Conservation (phyloP, 2,888 invertebrate genomes). For the Teinopalpus imperialis region DNA sequence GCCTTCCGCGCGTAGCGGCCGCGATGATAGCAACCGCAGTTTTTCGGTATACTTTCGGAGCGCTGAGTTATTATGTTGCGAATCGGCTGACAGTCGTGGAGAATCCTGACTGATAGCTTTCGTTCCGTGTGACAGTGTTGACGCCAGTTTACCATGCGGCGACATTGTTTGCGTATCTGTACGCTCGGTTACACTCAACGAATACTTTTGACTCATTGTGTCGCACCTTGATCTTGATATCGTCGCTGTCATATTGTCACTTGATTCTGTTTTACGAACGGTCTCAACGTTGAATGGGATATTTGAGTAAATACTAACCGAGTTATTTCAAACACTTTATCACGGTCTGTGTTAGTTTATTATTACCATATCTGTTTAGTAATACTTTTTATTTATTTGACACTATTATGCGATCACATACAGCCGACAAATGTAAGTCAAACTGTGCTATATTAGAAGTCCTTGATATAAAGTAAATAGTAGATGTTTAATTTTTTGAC, state of each 20-base stretch:
- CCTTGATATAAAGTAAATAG: too few species aligned
- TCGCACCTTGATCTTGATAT: constrained; percentile 28
- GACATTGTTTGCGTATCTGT: constrained; percentile 44
- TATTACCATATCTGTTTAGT: too few species aligned
- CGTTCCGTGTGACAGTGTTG: constrained; percentile 58
- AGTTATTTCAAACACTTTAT: too few species aligned
- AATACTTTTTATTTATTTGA: too few species aligned
- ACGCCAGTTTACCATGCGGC: constrained; percentile 37
- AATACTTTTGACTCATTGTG: constrained; percentile 21
- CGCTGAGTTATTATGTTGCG: constrained; percentile 55
- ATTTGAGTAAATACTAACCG: too few species aligned
- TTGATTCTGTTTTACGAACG: not conserved
- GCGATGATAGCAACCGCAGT: constrained; percentile 10
- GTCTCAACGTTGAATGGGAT: not conserved
- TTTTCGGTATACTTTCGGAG: constrained; percentile 28
- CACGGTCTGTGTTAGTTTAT: too few species aligned
- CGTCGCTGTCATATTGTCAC: constrained; percentile 1
- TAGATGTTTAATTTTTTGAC: too few species aligned
- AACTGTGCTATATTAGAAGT: too few species aligned
- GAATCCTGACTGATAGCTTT: constrained; percentile 67
- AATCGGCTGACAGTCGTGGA: constrained; percentile 67
- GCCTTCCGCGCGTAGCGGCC: not conserved
- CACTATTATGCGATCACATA: too few species aligned
- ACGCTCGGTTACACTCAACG: constrained; percentile 25
- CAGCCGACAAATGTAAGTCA: too few species aligned